Evolutionary conservation across 1,140 invertebrate genomes (phyloP), one percentile per base, ranked within the genome.

Genomic region (Papilio polyxenes): DNA sequence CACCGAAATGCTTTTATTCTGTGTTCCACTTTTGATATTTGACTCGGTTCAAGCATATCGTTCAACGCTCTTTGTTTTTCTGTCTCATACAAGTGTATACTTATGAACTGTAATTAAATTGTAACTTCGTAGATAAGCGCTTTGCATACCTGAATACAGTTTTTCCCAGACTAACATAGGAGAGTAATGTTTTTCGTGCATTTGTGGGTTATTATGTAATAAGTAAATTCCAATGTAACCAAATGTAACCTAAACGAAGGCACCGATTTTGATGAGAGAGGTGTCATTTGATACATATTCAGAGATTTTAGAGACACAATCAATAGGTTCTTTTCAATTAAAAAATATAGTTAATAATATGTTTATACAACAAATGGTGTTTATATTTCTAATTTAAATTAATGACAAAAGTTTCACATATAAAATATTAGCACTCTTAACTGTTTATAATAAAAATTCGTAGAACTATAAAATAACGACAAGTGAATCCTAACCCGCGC

Each of bases 1-100:
- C 78, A 80, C 59, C n/a, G 65, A 15, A 44, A 59, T 62, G 56
- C 56, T 65, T 80, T 80, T 40, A 80, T 80, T 65, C 20, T 15
- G 17, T 80, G 77, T n/a, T 62, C 59, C 40, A 80, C 37, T 80
- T 80, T 80, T 69, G 62, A 80, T 80, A 80, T 80, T 48, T 80
- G 78, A 80, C 7, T 80, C 44, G 40, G 78, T 69, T 80, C 78
- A 23, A 62, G 37, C 77, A 78, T 23, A 44, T 56, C 59, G 59
- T 80, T 65, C n/a, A 59, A n/a, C 40, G 10, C 59, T 40, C 78
- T 80, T 80, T 80, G 15, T 62, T 79, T 79, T 56, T 17, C 23
- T 62, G 7, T 31, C 31, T 79, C 62, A 0, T 7, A 13, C 65
- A 37, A 72, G 49, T 51, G 9, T 53, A 49, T 15, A 53, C 44